Base-by-base conservation (phyloP, 2,888 invertebrate species). In the Luperina testacea region DNA sequence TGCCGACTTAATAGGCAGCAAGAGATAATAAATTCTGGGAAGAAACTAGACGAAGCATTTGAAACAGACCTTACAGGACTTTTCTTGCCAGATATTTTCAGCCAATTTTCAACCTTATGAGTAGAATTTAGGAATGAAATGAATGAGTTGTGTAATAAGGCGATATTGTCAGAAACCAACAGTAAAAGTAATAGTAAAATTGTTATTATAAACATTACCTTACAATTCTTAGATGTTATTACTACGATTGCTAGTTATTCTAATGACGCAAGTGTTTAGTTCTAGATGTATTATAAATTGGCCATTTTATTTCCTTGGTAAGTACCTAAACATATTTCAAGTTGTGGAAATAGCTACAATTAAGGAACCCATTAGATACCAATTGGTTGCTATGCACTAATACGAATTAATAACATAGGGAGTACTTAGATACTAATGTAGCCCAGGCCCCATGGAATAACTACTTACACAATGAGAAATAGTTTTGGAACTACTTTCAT, bases 141-240 rank as follows among this genome's bases (percentile, higher is more conserved):
- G 51, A 8, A 17, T 24, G 7, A 51, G n/a, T 24, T 48, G 5
- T 59, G 11, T 51, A 27, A 8, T 48, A n/a, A 15, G 3, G 15
- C 53, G 42, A 68, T 53, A 53, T 63, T 6, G 32, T 59, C 38
- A 38, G 24, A 17, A 72, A 38, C 38, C 45, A 32, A 17, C 7
- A 45, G 38, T 27, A 64, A 57, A 72, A 64, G 27, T 53, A 64
- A 71, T 75, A 64, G 59, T 59, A 61, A 74, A 57, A 72, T 81
- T 72, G 68, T 84, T 78, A 68, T 48, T 69, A 59, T 72, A 79
- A 81, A 74, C 65, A 72, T 17, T 24, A 61, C 20, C 20, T 69
- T 67, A 69, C 63, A 69, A 59, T 80, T 69, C 72, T 77, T 77
- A 79, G 69, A 77, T 77, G 82, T 82, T 80, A 77, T 82, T 80